These are phyloP conservation scores for Calvadosia cruxmelitensis DNA, from an alignment of 30 jellyfish, hydroid and myxozoan species.

Conservation along the genomic window DNA sequence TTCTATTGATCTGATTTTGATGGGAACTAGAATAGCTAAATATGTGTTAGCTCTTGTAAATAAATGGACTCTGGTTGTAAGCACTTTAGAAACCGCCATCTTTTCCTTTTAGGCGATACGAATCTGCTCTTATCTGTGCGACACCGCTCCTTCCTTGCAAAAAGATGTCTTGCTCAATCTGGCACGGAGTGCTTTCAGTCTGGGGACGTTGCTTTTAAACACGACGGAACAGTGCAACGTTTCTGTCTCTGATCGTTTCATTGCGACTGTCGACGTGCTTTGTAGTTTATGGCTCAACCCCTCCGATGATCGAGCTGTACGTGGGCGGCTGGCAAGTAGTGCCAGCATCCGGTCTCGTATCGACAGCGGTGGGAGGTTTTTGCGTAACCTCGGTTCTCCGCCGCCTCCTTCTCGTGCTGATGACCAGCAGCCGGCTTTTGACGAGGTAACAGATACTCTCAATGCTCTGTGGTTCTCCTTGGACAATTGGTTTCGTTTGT, in stretches of 20 bases:
- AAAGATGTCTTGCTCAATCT: background rate
- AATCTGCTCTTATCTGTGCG: background rate
- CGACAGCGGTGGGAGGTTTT: slow-evolving; percentile 7
- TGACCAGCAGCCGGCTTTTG: slow-evolving; percentile 7
- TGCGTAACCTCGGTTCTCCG: slow-evolving; percentile 18
- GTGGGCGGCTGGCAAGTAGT: background rate
- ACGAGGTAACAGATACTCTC: slow-evolving; percentile 10
- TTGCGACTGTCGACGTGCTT: background rate
- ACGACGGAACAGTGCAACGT: background rate
- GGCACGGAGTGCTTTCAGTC: background rate
- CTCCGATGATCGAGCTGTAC: background rate
- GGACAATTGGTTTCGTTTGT: slow-evolving; percentile 42
- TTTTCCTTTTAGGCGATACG: background rate
- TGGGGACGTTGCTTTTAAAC: background rate
- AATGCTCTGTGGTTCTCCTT: slow-evolving; percentile 34
- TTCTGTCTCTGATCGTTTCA: background rate
- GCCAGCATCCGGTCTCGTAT: background rate
- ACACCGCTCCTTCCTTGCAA: background rate
- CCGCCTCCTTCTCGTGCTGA: slow-evolving; percentile 2
- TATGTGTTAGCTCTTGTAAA: too few species aligned
- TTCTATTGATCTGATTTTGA: too few species aligned
- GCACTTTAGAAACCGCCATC: too few species aligned
- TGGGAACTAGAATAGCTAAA: too few species aligned
- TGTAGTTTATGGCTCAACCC: background rate
- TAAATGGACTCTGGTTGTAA: too few species aligned